Base-by-base conservation (phyloP, 2,797 vertebrate species). In the Coregonus ussuriensis region DNA sequence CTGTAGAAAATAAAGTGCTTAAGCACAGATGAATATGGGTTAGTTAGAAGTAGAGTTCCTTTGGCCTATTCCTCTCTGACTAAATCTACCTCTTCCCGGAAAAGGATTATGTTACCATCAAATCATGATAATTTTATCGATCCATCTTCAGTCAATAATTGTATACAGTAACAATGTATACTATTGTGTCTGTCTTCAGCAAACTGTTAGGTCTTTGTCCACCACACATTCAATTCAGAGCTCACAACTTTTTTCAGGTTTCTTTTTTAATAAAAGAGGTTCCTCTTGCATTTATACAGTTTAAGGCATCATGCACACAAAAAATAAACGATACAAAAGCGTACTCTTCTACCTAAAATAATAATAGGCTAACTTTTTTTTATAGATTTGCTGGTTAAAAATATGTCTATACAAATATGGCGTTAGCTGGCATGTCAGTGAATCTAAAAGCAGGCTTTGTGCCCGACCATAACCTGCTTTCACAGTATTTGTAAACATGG, bases 251-350 rank as follows among this genome's bases (percentile, higher is more conserved):
- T 77, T 73, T 71, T 21, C 59, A n/a, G 54, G 33, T 78, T 77
- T 81, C 31, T 54, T 89, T 84, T 86, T 94, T 93, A 94, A 92
- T 93, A 93, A 92, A 95, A 92, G 83, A 82, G 81, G 84, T 89
- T 85, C 81, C 13, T 81, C 62, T 88, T 84, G 85, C 82, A 76
- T 89, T 85, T 79, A 6, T 83, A 91, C 92, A 93, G 81, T 81
- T 95, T 94, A 95, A 95, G 93, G 94, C 93, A 93, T 94, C 94
- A 95, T 95, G 95, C 95, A 95, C 91, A 95, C 91, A 86, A 89
- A 88, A 91, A 90, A 86, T 81, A 88, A 92, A 87, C 85, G 88
- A 87, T 87, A 92, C 87, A 91, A 92, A 91, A 84, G 86, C 85
- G 68, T 90, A 90, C 88, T 87, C 82, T 84, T 78, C 87, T 84